Conservation (phyloP, 2,888 invertebrate species). For the Agrochola circellaris region DNA sequence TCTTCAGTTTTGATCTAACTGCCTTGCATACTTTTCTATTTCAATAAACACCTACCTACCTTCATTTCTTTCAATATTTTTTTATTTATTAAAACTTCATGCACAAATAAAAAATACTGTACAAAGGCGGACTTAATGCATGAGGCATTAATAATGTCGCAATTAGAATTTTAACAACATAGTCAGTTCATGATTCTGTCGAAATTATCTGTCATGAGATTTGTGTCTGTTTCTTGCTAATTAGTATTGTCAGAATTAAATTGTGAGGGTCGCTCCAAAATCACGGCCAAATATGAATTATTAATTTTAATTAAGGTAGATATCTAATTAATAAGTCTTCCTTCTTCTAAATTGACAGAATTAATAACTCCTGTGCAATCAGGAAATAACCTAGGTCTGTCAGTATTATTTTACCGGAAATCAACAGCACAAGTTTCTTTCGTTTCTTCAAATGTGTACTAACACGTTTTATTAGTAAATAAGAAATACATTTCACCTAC, state of each 20-base stretch:
- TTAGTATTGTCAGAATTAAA: conserved; percentile 18
- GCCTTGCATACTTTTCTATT: neutral
- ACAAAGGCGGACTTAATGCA: too few relatives aligned
- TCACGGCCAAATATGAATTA: conserved; percentile 13
- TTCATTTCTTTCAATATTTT: neutral
- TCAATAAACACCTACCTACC: neutral
- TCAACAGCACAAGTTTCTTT: conserved; percentile 4
- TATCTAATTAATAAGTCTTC: conserved; percentile 18
- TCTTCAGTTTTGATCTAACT: neutral
- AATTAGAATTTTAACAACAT: neutral
- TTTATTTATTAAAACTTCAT: too few relatives aligned
- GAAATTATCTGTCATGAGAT: neutral
- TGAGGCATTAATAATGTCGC: too few relatives aligned
- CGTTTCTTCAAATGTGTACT: neutral
- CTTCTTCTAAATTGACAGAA: conserved; percentile 5
- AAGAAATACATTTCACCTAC: neutral
- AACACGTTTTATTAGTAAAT: neutral
- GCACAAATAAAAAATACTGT: too few relatives aligned
- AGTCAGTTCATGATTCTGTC: neutral
- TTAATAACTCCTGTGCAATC: neutral
- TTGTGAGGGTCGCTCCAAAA: conserved; percentile 16
- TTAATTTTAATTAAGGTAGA: conserved; percentile 8
- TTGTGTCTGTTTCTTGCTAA: conserved; percentile 3
- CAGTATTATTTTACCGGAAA: conserved; percentile 4
- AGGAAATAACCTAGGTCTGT: conserved; percentile 23